Evolutionary conservation across 1,140 invertebrate species (phyloP).

Genomic region (Physella acuta): DNA sequence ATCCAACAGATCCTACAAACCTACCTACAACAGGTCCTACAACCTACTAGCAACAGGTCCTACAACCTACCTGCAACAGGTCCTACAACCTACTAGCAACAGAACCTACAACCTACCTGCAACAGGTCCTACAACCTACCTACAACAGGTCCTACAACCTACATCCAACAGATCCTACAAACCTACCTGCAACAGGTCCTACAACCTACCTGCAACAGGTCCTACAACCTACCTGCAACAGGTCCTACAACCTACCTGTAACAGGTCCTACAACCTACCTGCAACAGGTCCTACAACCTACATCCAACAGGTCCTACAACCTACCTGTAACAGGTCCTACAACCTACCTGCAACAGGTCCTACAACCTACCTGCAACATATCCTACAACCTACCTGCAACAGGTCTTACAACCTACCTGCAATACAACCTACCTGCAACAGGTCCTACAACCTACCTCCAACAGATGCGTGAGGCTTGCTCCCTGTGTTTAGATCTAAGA

Average conservation of each 20-base stretch:
- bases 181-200: no score
- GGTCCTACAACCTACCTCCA: constrained; percentile 54
- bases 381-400: background rate
- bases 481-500: constrained; percentile 87
- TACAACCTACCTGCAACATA: no score
- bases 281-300: constrained; percentile 58
- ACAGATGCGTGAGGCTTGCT: constrained; percentile 75
- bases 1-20: constrained; percentile 75
- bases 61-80: no score
- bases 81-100: no score
- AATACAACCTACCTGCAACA: background rate
- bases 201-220: constrained; percentile 65
- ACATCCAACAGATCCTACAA: constrained; percentile 75
- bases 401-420: background rate
- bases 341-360: constrained; percentile 68
- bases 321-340: constrained; percentile 72
- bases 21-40: no score
- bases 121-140: constrained; percentile 75
- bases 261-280: constrained; percentile 75
- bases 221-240: constrained; percentile 73
- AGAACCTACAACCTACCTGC: constrained; percentile 56
- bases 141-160: constrained; percentile 55
- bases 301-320: constrained; percentile 68
- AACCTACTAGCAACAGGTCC: no score
- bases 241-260: constrained; percentile 54